Evolutionary conservation across 2,797 vertebrate species (phyloP).

Genomic region (Sebastes melanostomus): DNA sequence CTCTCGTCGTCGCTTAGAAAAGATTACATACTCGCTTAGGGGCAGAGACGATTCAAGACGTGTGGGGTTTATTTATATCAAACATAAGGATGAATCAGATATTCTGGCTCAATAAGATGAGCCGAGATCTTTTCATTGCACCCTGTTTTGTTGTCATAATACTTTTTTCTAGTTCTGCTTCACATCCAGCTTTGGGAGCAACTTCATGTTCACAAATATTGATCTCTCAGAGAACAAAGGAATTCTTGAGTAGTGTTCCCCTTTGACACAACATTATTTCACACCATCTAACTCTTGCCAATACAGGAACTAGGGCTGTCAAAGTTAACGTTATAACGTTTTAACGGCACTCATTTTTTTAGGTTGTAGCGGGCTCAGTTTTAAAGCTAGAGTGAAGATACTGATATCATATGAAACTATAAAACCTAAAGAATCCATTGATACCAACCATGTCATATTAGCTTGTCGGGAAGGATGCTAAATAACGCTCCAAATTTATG

Average conservation of each 20-base stretch:
- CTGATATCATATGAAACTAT: no score
- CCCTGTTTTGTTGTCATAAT: not conserved
- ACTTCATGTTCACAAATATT: conserved; percentile 41
- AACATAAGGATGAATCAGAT: conserved; percentile 34
- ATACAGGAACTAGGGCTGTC: not conserved
- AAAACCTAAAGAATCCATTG: no score
- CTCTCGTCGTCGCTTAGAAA: conserved; percentile 35
- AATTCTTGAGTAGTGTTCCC: conserved; percentile 34
- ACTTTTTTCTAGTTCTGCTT: conserved; percentile 14
- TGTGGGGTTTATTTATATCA: conserved; percentile 43
- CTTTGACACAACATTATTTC: conserved; percentile 18
- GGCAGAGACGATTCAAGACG: conserved; percentile 38
- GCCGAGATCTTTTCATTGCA: not conserved
- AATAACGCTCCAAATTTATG: no score
- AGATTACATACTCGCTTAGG: conserved; percentile 47
- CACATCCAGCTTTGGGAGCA: not conserved
- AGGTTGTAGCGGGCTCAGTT: no score
- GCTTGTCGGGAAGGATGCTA: no score
- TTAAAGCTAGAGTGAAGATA: no score
- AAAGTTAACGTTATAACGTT: no score
- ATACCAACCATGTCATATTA: no score
- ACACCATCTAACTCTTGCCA: conserved; percentile 9
- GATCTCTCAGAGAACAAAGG: conserved; percentile 52
- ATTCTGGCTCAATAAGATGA: conserved; percentile 24
- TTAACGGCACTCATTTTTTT: no score